Base-by-base conservation (phyloP, 2,113 vertebrate genomes). In the Eulemur macaco region DNA sequence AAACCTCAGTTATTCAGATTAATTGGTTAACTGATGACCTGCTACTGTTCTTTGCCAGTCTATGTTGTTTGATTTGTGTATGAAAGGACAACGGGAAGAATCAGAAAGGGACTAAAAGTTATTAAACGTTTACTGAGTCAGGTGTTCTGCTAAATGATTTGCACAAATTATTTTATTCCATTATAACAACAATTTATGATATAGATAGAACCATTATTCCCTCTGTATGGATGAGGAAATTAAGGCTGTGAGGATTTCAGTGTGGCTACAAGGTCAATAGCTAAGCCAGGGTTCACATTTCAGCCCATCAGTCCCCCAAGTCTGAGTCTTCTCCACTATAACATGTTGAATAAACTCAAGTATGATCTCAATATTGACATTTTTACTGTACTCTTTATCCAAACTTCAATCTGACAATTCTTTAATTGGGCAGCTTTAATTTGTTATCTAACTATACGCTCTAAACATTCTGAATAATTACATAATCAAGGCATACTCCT, bases 401-500 rank as follows among this genome's bases (percentile, higher is more conserved):
- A 78, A 52, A 74, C 2, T 56, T 45, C 11, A 88, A 13, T 92
- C 63, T 86, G 45, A 87, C 12, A 90, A 25, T 83, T 39, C 37
- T 37, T 89, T 93, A 86, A 63, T 89, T 80, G 11, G 50, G 18
- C 13, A 91, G n/a, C 9, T 91, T 64, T 74, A 86, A 93, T 95
- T 85, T 9, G 20, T 63, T 77, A 56, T 64, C 52, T 91, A 81
- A 92, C 34, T 85, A 37, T 10, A 80, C 10, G 17, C 23, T 83
- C 23, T 42, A 89, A 89, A 86, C 17, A 69, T 84, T 50, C 42
- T 86, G 68, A 95, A 86, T 69, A 86, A 68, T 94, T 73, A 93
- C 9, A 68, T 73, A 95, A 94, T 77, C 14, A 95, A 94, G 60
- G 69, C 47, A 86, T 37, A 96, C 80, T 80, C 89, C n/a, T 91